These are phyloP conservation scores for Porites lobata DNA, from an alignment of 92 coral and sea anemone genomes.

Conservation along the genomic window DNA sequence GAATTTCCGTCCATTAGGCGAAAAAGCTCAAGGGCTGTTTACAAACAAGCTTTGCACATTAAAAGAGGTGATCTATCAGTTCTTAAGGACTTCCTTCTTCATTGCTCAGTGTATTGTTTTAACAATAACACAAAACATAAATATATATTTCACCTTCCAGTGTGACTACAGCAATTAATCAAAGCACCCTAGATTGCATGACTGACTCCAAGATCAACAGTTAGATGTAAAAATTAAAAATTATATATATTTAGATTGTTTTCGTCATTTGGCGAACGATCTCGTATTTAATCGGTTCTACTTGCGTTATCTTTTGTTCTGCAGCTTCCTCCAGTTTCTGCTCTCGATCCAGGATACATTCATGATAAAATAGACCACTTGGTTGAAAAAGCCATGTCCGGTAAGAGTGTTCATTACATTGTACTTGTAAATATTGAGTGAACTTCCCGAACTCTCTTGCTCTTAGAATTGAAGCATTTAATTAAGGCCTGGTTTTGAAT, in stretches of 20 bases:
- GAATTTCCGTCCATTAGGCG: conserved; percentile 87
- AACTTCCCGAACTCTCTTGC: no score
- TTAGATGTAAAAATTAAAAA: no score
- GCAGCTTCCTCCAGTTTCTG: conserved; percentile 77
- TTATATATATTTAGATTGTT: no score
- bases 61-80: conserved; percentile 73
- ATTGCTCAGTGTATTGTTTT: neutral
- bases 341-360: conserved; percentile 66
- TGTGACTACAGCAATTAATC: no score
- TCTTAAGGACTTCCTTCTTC: neutral
- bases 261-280: no score
- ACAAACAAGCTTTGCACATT: conserved; percentile 84
- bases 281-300: neutral
- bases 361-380: conserved; percentile 79
- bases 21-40: conserved; percentile 89
- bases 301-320: neutral
- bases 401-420: conserved; percentile 25
- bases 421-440: no score
- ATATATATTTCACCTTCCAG: no score
- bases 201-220: no score
- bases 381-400: conserved; percentile 79
- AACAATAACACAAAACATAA: no score
- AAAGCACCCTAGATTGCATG: no score
- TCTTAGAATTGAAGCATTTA: no score
- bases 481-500: no score